Percentiles rank a stretch among this genome's conserved stretches.
phyloP scores from a whole-genome alignment of 92 coral and sea anemone genomes.

The Meandrina meandrites region DNA sequence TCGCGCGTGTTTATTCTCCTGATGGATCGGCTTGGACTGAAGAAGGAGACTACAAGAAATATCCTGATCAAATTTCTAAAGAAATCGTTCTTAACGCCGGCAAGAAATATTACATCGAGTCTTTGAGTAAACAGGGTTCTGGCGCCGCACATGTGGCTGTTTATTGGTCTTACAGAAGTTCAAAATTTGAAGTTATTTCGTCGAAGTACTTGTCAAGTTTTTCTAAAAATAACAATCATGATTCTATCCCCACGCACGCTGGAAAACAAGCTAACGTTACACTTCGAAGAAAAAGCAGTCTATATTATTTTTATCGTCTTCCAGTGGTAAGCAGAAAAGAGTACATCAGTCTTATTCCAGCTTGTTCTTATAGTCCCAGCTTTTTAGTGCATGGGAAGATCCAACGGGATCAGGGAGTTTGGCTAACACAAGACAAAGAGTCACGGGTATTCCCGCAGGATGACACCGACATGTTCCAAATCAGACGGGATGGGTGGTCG shows the following conservation, averaged over 20 bases:
- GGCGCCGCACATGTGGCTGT: slow-evolving; percentile 15
- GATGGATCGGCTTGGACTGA: slow-evolving; percentile 11
- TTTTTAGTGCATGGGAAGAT: neutral
- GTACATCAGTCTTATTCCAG: neutral
- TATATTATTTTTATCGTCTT: neutral
- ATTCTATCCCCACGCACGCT: neutral
- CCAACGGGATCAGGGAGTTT: neutral
- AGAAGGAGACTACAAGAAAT: slow-evolving; percentile 30
- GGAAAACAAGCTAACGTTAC: neutral
- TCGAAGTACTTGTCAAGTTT: slow-evolving; percentile 11
- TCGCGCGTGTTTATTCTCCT: slow-evolving; percentile 33
- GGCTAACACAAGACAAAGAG: no score
- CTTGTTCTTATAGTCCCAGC: slow-evolving; percentile 13
- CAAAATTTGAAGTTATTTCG: slow-evolving; percentile 20
- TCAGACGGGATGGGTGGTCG: neutral
- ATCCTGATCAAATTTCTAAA: slow-evolving; percentile 26
- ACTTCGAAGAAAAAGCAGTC: neutral
- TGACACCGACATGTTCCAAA: neutral
- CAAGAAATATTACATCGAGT: slow-evolving; percentile 33
- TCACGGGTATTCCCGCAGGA: slow-evolving; percentile 15
- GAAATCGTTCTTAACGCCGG: slow-evolving; percentile 21
- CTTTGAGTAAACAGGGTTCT: slow-evolving; percentile 14
- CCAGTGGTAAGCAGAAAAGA: neutral
- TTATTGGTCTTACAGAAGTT: slow-evolving; percentile 4
- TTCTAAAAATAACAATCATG: neutral